Evolutionary conservation across 1,140 invertebrate genomes (phyloP).

Genomic region (Hyles euphorbiae): DNA sequence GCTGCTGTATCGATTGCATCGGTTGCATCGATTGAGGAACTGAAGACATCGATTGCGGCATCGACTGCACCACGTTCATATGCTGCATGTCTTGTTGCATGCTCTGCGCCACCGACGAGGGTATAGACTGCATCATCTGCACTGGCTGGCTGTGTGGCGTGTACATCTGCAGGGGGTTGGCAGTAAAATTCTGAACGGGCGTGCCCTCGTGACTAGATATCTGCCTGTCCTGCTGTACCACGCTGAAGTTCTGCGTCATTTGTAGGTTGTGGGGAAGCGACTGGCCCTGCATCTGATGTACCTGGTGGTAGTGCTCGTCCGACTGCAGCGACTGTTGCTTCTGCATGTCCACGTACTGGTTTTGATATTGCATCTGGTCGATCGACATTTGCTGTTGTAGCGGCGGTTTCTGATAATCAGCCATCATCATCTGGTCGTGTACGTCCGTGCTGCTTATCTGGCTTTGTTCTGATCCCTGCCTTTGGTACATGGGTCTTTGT

Average conservation of each 20-base stretch:
- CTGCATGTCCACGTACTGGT: slow-evolving; percentile 52
- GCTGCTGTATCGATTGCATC: slow-evolving; percentile 17
- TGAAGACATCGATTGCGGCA: slow-evolving; percentile 24
- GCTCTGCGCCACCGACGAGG: slow-evolving; percentile 18
- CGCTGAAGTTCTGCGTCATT: slow-evolving; percentile 44
- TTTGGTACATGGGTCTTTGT: slow-evolving; percentile 58
- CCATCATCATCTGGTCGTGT: slow-evolving; percentile 50
- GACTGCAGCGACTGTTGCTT: slow-evolving; percentile 45
- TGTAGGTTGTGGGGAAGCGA: slow-evolving; percentile 57
- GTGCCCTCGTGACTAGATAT: slow-evolving; percentile 75
- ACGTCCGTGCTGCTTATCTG: slow-evolving; percentile 54
- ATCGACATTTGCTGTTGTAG: slow-evolving; percentile 58
- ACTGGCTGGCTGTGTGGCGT: slow-evolving; percentile 44
- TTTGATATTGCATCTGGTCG: slow-evolving; percentile 59
- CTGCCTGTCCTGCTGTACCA: slow-evolving; percentile 63
- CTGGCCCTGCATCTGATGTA: slow-evolving; percentile 56
- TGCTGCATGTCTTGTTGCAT: slow-evolving; percentile 19
- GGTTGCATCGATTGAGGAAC: slow-evolving; percentile 24
- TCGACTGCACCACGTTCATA: slow-evolving; percentile 25
- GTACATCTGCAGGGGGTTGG: slow-evolving; percentile 67
- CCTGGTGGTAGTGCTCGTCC: slow-evolving; percentile 54
- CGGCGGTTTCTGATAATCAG: slow-evolving; percentile 63
- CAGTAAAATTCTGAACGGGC: slow-evolving; percentile 65
- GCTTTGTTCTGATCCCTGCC: slow-evolving; percentile 63
- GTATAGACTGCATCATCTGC: slow-evolving; percentile 38